Percentiles rank a stretch among this genome's conserved stretches.
phyloP scores from a whole-genome alignment of 1,140 invertebrate genomes.

The Tetramorium alpestre region DNA sequence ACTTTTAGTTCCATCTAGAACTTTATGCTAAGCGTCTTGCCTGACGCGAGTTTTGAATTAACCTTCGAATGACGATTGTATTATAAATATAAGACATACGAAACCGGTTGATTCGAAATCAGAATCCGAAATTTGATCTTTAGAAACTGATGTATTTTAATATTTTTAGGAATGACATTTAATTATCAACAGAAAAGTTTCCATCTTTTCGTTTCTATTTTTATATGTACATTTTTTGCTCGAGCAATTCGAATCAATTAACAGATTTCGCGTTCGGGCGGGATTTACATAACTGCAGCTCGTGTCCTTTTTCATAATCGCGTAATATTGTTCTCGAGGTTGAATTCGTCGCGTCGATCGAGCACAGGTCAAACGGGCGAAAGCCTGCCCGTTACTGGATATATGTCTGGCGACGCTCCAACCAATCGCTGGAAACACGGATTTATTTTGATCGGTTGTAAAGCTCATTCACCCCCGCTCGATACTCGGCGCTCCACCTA shows the following conservation, averaged over 20 bases:
- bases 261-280: background rate
- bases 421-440: slow-evolving; percentile 33
- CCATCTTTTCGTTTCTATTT: background rate
- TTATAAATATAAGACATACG: background rate
- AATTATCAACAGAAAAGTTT: background rate
- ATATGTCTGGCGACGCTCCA: slow-evolving; percentile 21
- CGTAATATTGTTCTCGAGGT: background rate
- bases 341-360: background rate
- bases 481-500: background rate
- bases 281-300: slow-evolving; percentile 12
- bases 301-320: slow-evolving; percentile 6
- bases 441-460: slow-evolving; percentile 44
- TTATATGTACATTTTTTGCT: no score
- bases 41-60: background rate
- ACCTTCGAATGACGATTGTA: background rate
- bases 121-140: background rate
- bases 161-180: background rate
- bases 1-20: background rate
- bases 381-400: slow-evolving; percentile 4
- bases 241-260: background rate
- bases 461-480: slow-evolving; percentile 32
- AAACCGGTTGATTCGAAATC: background rate
- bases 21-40: background rate
- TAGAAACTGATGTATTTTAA: background rate
- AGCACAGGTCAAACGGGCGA: background rate